These are phyloP conservation scores for Hydrotaea cyrtoneurina DNA, from an alignment of 2,888 invertebrate species.

Conservation along the genomic window DNA sequence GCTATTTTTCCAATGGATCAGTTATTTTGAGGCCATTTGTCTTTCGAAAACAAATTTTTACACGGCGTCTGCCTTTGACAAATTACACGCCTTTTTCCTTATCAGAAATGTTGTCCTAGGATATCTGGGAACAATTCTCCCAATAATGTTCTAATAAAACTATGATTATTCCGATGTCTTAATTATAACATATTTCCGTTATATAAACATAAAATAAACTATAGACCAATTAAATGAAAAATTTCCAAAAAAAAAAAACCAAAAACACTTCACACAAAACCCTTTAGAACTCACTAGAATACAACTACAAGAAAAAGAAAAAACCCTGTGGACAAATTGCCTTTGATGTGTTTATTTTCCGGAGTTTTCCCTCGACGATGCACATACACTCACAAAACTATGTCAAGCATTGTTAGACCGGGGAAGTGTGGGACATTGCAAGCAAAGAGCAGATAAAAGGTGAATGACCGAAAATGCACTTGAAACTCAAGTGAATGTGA, in stretches of 20 bases:
- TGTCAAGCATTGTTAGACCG: constrained; percentile 3
- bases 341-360: neutral
- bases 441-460: constrained; percentile 23
- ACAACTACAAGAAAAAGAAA: neutral
- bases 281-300: neutral
- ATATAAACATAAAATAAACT: no score
- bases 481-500: constrained; percentile 50
- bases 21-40: no score
- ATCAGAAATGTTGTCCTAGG: no score
- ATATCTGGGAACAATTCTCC: no score
- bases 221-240: neutral
- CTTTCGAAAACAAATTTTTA: no score
- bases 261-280: neutral
- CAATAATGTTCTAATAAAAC: no score
- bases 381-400: constrained; percentile 7
- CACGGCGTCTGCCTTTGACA: no score
- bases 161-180: no score
- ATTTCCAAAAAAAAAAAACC: no score
- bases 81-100: no score
- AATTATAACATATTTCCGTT: no score
- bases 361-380: neutral
- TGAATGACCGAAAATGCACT: constrained; percentile 64
- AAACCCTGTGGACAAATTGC: neutral
- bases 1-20: no score
- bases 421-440: neutral